Percentiles rank a stretch among this genome's conserved stretches.
These are phyloP conservation scores for Tanytarsus gracilentus DNA, from an alignment of 2,888 invertebrate species.

Conservation along the genomic window DNA sequence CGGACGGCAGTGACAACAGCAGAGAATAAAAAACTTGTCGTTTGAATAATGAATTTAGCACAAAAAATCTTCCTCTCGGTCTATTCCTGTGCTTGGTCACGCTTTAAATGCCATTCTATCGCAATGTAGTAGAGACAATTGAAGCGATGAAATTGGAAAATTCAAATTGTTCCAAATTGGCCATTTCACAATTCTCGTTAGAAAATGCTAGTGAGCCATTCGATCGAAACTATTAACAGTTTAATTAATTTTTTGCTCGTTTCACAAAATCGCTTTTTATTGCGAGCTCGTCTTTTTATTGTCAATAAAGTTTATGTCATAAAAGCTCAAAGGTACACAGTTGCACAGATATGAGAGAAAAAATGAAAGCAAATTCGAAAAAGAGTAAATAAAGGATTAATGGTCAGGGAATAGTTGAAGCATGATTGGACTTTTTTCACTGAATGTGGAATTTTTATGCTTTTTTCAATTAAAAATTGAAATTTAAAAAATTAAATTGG, in stretches of 20 bases:
- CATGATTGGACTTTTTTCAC: too few species aligned
- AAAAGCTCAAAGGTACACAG: too few species aligned
- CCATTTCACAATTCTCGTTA: not conserved
- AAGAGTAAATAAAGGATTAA: too few species aligned
- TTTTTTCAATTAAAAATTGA: too few species aligned
- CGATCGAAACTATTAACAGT: conserved; percentile 12
- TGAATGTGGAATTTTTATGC: too few species aligned
- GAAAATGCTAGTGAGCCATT: not conserved
- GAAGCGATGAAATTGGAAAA: conserved; percentile 4
- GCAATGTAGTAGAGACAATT: not conserved
- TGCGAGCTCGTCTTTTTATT: too few species aligned
- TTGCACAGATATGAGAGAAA: too few species aligned
- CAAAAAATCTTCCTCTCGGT: conserved; percentile 6
- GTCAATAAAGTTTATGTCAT: too few species aligned
- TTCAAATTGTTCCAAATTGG: conserved; percentile 10
- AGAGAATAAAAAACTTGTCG: conserved; percentile 9
- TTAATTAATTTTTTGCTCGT: conserved; percentile 15
- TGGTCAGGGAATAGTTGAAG: too few species aligned
- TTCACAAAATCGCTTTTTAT: too few species aligned
- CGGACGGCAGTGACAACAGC: not conserved
- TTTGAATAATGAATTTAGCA: conserved; percentile 28
- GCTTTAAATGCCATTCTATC: not conserved
- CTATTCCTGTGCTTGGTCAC: not conserved
- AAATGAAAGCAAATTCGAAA: too few species aligned
- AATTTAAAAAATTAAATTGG: too few species aligned